Base-by-base conservation (phyloP, 2,113 vertebrate genomes). In the Epinephelus fuscoguttatus region DNA sequence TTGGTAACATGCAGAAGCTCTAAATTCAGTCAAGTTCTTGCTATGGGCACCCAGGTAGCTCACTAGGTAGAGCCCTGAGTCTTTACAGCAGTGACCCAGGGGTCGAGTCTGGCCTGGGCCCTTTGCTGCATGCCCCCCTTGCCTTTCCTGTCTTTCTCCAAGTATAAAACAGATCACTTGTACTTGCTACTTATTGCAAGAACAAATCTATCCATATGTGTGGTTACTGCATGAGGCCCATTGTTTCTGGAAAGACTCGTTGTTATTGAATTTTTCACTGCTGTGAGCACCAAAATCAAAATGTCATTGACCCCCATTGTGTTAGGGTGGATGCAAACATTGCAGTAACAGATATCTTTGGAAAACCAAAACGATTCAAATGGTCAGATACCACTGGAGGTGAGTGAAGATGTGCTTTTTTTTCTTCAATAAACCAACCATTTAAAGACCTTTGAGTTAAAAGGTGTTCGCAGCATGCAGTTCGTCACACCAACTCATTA, bases 401-500 rank as follows among this genome's bases (percentile, higher is more conserved):
- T 13, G 30, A 40, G 17, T 18, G 30, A 81, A 68, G 63, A 66
- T 3, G 19, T 19, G 27, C 18, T 2, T 73, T 55, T 47, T 13
- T 7, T 27, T 27, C 27, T 27, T 6, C 6, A 30, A 15, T n/a
- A 23, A 62, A 33, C 12, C 15, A 1, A 19, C 17, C 18, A 37
- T 68, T 72, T 72, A 21, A 68, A 71, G 60, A 52, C 18, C 27
- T 61, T 8, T 6, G 42, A 66, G 25, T 45, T 18, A 37, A 78
- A 69, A 49, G 13, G 62, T 60, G 64, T 81, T 57, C 59, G 30
- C 55, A 55, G 23, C 25, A 27, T 78, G 10, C 27, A 10, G 70
- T 79, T 76, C 79, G 66, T 60, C 70, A 14, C 52, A 50, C 52
- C 30, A 12, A 61, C 4, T 30, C 61, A 70, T 70, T 61, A 61